A percentile compares a stretch with the other conserved stretches of the same genome.
Conservation (phyloP, 30 jellyfish, hydroid and myxozoan genomes). For the Hydractinia symbiolongicarpus region DNA sequence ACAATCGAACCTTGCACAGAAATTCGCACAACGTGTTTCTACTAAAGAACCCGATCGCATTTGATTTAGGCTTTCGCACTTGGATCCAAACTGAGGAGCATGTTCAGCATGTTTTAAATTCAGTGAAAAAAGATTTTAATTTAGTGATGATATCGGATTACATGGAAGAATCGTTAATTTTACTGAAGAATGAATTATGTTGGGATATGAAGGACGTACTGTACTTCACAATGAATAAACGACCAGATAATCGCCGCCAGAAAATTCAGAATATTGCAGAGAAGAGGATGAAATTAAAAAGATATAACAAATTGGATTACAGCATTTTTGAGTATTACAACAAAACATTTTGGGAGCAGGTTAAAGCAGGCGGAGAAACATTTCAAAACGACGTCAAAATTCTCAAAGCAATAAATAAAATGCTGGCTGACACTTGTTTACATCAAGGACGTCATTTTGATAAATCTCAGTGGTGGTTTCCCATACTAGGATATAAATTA, state of each 20-base stretch:
- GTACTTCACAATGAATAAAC: constrained; percentile 13
- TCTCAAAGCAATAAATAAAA: not conserved
- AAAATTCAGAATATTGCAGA: not conserved
- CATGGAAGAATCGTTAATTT: constrained; percentile 34
- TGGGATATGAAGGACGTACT: constrained; percentile 32
- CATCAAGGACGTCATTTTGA: constrained; percentile 19
- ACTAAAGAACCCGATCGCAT: constrained; percentile 31
- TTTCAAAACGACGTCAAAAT: constrained; percentile 21
- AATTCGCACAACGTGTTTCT: constrained; percentile 1
- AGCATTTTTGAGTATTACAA: constrained; percentile 2
- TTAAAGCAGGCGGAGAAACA: constrained; percentile 13
- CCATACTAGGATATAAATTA: constrained; percentile 12
- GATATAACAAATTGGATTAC: constrained; percentile 29
- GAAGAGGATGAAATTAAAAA: constrained; percentile 3
- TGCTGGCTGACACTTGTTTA: not conserved
- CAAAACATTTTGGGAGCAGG: constrained; percentile 29
- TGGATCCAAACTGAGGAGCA: constrained; percentile 24
- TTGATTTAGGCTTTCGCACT: constrained; percentile 31
- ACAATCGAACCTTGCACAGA: not conserved
- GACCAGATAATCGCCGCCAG: constrained; percentile 15
- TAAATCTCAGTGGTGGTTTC: constrained; percentile 25
- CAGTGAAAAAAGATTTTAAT: constrained; percentile 24
- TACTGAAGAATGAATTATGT: constrained; percentile 24
- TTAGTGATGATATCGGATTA: constrained; percentile 34
- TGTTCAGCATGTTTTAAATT: not conserved